Evolutionary conservation across 2,797 vertebrate genomes (phyloP).

Genomic region (Sebastes taczanowskii): DNA sequence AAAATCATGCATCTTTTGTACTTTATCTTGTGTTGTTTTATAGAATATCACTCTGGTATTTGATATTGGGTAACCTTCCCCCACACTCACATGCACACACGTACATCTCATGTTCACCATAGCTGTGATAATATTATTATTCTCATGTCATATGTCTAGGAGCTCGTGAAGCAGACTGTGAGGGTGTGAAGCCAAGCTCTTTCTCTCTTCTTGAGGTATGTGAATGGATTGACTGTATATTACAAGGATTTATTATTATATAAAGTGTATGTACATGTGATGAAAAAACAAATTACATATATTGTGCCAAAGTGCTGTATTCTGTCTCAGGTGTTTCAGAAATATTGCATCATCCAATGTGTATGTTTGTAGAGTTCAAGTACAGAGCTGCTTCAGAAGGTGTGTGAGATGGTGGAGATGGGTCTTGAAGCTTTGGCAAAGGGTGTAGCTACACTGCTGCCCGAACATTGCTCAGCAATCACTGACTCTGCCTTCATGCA

Average conservation of each 20-base stretch:
- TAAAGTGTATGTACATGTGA: neutral
- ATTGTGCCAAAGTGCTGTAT: neutral
- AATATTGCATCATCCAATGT: neutral
- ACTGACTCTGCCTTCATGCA: conserved; percentile 83
- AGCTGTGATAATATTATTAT: neutral
- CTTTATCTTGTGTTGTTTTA: neutral
- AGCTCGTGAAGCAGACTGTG: conserved; percentile 28
- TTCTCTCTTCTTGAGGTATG: conserved; percentile 62
- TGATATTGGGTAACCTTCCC: neutral
- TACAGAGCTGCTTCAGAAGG: conserved; percentile 80
- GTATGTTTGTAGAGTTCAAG: conserved; percentile 74
- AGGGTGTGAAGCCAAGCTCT: conserved; percentile 15
- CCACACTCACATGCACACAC: neutral
- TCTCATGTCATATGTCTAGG: conserved; percentile 6
- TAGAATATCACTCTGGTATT: neutral
- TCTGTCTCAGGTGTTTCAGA: neutral
- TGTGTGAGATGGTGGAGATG: conserved; percentile 82
- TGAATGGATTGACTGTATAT: neutral
- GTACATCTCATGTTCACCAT: neutral
- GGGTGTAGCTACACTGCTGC: conserved; percentile 54
- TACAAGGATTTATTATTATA: neutral
- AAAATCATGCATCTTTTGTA: neutral
- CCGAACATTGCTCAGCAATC: conserved; percentile 73
- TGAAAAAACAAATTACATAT: neutral
- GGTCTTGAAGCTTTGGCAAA: conserved; percentile 79